Base-by-base conservation (phyloP, 2,113 vertebrate genomes). In the Rhinolophus ferrumequinum region DNA sequence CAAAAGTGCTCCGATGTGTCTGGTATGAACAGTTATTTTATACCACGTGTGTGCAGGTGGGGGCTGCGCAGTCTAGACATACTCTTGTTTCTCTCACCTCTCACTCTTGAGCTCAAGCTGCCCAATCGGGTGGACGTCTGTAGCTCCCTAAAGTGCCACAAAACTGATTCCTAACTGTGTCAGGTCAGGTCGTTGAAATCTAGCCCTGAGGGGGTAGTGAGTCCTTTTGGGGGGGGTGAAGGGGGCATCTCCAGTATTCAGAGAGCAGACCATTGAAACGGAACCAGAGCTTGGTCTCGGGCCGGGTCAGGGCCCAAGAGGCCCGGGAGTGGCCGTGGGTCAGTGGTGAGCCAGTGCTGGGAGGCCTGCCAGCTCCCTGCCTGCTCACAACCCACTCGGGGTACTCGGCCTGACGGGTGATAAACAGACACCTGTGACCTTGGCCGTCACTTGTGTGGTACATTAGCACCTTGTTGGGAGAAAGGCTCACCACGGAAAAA, bases 1-100 rank as follows among this genome's bases (percentile, higher is more conserved):
- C 98, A 99, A 33, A 99, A 99, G 69, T 98, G 99, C 93, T 99
- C 99, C 0, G 99, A 99, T 38, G 16, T 99, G 89, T 99, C 99
- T 96, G 99, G 99, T 99, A 98, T 62, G 98, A 97, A n/a, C 80
- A 70, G 58, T 93, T 95, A 90, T 84, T 97, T 97, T 83, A 4
- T 96, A 28, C 94, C 66, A 52, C 13, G 0, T 66, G 38, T 94
- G 75, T 96, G 58, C 92, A 80, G 85, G 80, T 92, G 86, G 93
- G 96, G 90, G 52, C 92, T 58, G 2, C 52, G n/a, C 30, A n/a
- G 88, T 70, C 82, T 60, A 3, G 70, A 77, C 54, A 10, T 14
- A 2, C 19, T 66, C 87, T 73, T 6, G 67, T 52, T 95, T 95
- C 67, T 60, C 94, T 95, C 96, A 76, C 21, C n/a, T 84, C 44